Evolutionary conservation across 1,140 invertebrate genomes (phyloP), one percentile per base, ranked within the genome.

Genomic region (Papilio polyxenes): DNA sequence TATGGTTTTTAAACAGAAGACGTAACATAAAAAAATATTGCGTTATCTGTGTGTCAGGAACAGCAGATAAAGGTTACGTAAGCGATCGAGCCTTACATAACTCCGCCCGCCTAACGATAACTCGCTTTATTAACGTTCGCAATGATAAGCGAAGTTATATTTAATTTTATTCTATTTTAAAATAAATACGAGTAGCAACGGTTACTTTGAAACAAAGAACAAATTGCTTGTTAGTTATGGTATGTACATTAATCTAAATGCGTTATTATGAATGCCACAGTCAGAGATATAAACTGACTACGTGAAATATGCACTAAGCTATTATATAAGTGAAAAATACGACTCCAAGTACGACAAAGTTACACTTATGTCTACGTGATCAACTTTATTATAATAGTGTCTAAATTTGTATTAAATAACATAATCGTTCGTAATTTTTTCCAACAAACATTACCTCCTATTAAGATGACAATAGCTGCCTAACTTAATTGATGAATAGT

Each of bases 401-500:
- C 23, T 31, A 31, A 31, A 31, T 31, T 31, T 31, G 23, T 31
- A 8, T n/a, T n/a, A 59, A n/a, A 8, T 59, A 17, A n/a, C 17
- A 44, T 20, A 3, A 17, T 20, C 6, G 8, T 59, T 59, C 17
- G 23, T 17, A 69, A 69, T 5, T 72, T 17, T 75, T 75, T 40
- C 72, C 40, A 75, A 10, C 62, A 31, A 75, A 75, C 31, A 75
- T 49, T 49, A 15, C 40, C 44, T 20, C 49, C 44, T 44, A 75
- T 75, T 44, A 75, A 23, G 44, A 20, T 49, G n/a, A 77, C 44
- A 77, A 77, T 77, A 11, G 15, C 74, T 15, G 49, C 23, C 49
- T 53, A 77, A 77, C 75, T 77, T 77, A 51, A 77, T 51, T 49
- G 49, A 49, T 53, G 75, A 77, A 77, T 48, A 31, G 75, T 77